A percentile compares a stretch with the other conserved stretches of the same genome.
Evolutionary conservation across 1,140 invertebrate genomes (phyloP).

Genomic region (Zaprionus taronus): DNA sequence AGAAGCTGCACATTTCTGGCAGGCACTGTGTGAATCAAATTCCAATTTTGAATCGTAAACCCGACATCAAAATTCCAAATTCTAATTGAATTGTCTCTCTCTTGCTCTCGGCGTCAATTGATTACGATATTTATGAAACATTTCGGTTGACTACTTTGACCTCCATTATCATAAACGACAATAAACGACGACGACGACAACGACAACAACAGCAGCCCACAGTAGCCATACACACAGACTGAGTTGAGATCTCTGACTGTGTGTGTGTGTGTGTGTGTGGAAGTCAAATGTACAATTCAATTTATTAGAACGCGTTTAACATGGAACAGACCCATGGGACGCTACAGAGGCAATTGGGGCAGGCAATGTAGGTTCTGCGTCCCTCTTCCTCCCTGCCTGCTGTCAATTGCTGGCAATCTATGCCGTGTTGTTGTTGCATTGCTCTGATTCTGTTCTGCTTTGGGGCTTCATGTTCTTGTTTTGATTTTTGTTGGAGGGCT

Average conservation of each 20-base stretch:
- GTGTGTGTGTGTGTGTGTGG: slow-evolving; percentile 32
- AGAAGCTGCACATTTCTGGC: slow-evolving; percentile 45
- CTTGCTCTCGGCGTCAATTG: slow-evolving; percentile 58
- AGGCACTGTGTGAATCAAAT: slow-evolving; percentile 44
- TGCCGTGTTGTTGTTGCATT: slow-evolving; percentile 40
- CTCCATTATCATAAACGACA: slow-evolving; percentile 78
- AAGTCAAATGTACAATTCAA: slow-evolving; percentile 83
- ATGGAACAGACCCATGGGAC: slow-evolving; percentile 57
- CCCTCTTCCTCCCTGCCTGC: not conserved
- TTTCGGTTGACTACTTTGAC: slow-evolving; percentile 79
- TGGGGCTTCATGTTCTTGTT: not conserved
- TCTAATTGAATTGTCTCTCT: slow-evolving; percentile 53
- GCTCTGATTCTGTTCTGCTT: slow-evolving; percentile 40
- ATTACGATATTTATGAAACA: slow-evolving; percentile 79
- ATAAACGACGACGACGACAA: slow-evolving; percentile 56
- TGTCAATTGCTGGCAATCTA: slow-evolving; percentile 72
- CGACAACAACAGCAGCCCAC: slow-evolving; percentile 27
- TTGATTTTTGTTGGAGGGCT: slow-evolving; percentile 2
- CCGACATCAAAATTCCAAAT: slow-evolving; percentile 54
- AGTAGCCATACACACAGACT: not conserved
- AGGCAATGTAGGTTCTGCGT: slow-evolving; percentile 14
- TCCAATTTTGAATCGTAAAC: slow-evolving; percentile 36
- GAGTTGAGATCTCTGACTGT: not conserved
- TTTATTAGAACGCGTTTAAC: slow-evolving; percentile 78
- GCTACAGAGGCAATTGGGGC: slow-evolving; percentile 28